A percentile compares a stretch with the other conserved stretches of the same genome.
phyloP scores from a whole-genome alignment of 2,888 invertebrate species.

The Sinodicranocentrus sp. region DNA sequence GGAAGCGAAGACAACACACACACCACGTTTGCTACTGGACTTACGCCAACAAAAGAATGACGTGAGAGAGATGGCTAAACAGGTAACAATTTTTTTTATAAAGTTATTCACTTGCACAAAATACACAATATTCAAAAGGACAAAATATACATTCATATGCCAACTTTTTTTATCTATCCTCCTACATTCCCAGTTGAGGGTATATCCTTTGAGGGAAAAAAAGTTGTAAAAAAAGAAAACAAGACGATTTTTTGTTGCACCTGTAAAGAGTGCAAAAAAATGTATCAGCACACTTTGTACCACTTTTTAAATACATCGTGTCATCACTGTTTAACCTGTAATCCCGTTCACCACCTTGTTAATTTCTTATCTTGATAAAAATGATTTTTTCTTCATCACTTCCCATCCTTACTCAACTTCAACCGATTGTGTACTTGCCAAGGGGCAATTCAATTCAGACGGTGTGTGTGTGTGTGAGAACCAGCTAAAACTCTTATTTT shows the following conservation, averaged over 20 bases:
- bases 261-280: no score
- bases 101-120: no score
- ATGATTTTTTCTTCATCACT: constrained; percentile 52
- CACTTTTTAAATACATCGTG: constrained; percentile 50
- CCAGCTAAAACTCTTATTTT: no score
- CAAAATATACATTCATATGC: no score
- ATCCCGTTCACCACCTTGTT: constrained; percentile 23
- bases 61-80: constrained; percentile 46
- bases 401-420: constrained; percentile 13
- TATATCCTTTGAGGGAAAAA: no score
- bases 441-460: constrained; percentile 61
- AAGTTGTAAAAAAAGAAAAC: no score
- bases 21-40: constrained; percentile 64
- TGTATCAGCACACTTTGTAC: background rate
- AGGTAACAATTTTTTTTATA: constrained; percentile 14
- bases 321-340: constrained; percentile 55
- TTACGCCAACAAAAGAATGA: constrained; percentile 64
- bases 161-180: no score
- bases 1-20: background rate
- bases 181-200: no score
- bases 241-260: no score
- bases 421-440: constrained; percentile 46
- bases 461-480: background rate
- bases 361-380: constrained; percentile 60
- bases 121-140: no score